A percentile compares a stretch with the other conserved stretches of the same genome.
phyloP scores from a whole-genome alignment of 2,113 vertebrate species.

The Balaenoptera acutorostrata region DNA sequence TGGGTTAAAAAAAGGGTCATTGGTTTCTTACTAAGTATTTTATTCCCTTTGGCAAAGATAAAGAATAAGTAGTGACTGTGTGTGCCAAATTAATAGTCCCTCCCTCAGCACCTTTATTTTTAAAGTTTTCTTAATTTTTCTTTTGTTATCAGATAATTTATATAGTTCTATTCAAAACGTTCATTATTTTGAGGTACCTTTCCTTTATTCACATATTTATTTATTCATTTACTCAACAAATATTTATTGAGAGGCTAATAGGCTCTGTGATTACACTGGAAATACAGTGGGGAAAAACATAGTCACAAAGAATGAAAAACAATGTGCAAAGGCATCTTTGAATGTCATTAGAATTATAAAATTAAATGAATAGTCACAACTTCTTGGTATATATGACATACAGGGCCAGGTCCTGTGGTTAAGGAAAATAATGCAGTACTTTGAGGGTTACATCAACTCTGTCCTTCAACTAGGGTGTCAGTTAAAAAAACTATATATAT shows the following conservation, averaged over 20 bases:
- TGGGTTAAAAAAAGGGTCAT: conserved; percentile 25
- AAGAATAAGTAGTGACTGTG: not conserved
- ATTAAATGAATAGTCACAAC: not conserved
- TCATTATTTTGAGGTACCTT: not conserved
- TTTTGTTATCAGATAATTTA: not conserved
- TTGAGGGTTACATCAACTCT: not conserved
- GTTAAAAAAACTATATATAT: not conserved
- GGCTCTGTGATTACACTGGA: not conserved
- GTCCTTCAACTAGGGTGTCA: not conserved
- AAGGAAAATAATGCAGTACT: not conserved
- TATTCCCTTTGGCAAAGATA: not conserved
- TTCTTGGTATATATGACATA: not conserved
- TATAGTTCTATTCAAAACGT: not conserved
- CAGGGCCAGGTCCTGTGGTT: not conserved
- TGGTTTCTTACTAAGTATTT: conserved; percentile 23
- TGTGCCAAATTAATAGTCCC: not conserved
- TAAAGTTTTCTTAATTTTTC: not conserved
- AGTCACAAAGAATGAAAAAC: not conserved
- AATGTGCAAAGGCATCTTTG: not conserved
- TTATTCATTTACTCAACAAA: conserved; percentile 18
- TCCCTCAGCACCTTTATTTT: not conserved
- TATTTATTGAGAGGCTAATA: not conserved
- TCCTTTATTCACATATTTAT: not conserved
- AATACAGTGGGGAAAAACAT: not conserved
- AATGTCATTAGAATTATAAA: not conserved